A percentile compares a stretch with the other conserved stretches of the same genome.
Evolutionary conservation across 2,797 vertebrate genomes (phyloP).

Genomic region (Delichon dasypus): DNA sequence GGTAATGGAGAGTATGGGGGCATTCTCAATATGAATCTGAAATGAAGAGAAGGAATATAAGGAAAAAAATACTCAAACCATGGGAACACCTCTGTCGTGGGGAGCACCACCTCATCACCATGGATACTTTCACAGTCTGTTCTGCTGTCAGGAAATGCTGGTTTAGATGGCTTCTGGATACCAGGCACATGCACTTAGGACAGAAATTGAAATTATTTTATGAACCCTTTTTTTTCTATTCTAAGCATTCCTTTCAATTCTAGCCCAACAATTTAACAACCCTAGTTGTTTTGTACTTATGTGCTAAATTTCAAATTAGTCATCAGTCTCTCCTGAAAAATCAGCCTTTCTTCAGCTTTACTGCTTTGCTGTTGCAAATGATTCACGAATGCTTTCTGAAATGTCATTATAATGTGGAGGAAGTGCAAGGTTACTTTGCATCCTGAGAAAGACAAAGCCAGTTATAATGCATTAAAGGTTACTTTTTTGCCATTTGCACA

Average conservation of each 20-base stretch:
- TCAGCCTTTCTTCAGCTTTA: background rate
- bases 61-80: background rate
- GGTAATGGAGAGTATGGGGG: background rate
- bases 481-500: background rate
- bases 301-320: background rate
- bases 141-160: background rate
- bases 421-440: background rate
- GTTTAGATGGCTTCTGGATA: background rate
- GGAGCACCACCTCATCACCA: background rate
- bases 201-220: background rate
- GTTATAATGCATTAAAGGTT: background rate
- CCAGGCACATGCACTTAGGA: background rate
- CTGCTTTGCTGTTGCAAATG: background rate
- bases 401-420: background rate
- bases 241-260: background rate
- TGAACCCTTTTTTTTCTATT: background rate
- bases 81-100: background rate
- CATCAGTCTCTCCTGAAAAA: background rate
- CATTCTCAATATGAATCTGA: background rate
- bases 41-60: background rate
- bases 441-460: background rate
- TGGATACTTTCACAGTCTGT: background rate
- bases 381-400: background rate
- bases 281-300: background rate
- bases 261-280: background rate